These are phyloP conservation scores for Oncorhynchus kisutch DNA, from an alignment of 2,113 vertebrate species.

Conservation along the genomic window DNA sequence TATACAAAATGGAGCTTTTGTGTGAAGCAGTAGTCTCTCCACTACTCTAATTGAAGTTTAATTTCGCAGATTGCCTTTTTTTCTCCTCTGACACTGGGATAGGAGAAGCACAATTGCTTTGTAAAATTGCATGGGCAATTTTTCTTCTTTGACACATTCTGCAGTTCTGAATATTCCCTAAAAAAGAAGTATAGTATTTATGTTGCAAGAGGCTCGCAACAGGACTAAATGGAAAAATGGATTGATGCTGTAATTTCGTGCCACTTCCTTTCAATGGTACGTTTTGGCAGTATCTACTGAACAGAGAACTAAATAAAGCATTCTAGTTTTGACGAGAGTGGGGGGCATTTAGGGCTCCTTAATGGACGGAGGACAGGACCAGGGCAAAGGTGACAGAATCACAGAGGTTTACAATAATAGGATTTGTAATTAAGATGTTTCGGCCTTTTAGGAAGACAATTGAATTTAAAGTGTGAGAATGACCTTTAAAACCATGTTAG, in stretches of 20 bases:
- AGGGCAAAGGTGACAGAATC: neutral
- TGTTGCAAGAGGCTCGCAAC: neutral
- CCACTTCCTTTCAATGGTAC: neutral
- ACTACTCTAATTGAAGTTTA: conserved; percentile 33
- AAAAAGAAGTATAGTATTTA: too few relatives aligned
- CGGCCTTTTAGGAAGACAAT: conserved; percentile 42
- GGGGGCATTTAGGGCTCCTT: neutral
- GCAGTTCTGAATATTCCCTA: neutral
- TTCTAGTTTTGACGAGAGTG: too few relatives aligned
- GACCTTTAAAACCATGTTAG: conserved; percentile 2
- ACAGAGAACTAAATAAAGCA: neutral
- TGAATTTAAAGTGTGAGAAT: conserved; percentile 24
- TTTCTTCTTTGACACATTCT: neutral
- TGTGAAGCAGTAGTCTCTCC: conserved; percentile 40
- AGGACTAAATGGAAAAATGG: neutral
- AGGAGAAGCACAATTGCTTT: conserved; percentile 19
- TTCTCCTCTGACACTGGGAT: conserved; percentile 5
- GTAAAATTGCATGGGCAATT: conserved; percentile 2
- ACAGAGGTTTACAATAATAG: conserved; percentile 1
- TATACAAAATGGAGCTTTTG: conserved; percentile 30
- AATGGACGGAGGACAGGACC: neutral
- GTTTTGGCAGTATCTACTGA: neutral
- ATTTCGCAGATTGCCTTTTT: conserved; percentile 31
- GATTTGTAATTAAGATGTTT: conserved; percentile 45
- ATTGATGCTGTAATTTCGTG: neutral